phyloP scores from a whole-genome alignment of 2,888 invertebrate species.

The Aspidiotus destructor region DNA sequence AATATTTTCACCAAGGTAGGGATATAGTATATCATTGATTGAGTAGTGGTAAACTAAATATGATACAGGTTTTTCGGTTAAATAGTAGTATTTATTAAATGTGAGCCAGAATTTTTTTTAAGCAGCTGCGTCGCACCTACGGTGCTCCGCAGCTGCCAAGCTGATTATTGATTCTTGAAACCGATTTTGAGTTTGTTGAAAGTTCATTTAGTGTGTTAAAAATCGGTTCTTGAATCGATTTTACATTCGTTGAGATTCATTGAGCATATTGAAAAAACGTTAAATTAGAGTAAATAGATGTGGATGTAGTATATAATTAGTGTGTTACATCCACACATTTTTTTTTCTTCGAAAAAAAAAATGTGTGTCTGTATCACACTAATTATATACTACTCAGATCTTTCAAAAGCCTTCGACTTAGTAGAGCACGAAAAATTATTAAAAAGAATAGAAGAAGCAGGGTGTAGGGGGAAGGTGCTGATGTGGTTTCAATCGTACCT shows the following conservation, averaged over 20 bases:
- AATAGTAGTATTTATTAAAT: slow-evolving; percentile 9
- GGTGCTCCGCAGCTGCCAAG: neutral
- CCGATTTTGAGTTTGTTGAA: slow-evolving; percentile 3
- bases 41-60: slow-evolving; percentile 1
- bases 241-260: slow-evolving; percentile 6
- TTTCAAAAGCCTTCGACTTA: no score
- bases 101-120: slow-evolving; percentile 7
- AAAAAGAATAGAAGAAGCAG: no score
- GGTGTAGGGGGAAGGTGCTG: no score
- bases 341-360: neutral
- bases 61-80: slow-evolving; percentile 6
- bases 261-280: slow-evolving; percentile 8
- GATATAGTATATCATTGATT: no score
- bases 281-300: slow-evolving; percentile 10
- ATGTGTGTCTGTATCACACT: no score
- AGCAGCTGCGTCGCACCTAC: no score
- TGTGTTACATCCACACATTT: slow-evolving; percentile 1
- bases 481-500: no score
- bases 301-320: neutral
- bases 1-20: no score
- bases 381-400: no score
- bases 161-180: slow-evolving; percentile 3
- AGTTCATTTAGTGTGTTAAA: neutral
- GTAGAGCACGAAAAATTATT: no score
- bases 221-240: slow-evolving; percentile 4